Conservation (phyloP, 2,797 vertebrate species). For the Helarctos malayanus region DNA sequence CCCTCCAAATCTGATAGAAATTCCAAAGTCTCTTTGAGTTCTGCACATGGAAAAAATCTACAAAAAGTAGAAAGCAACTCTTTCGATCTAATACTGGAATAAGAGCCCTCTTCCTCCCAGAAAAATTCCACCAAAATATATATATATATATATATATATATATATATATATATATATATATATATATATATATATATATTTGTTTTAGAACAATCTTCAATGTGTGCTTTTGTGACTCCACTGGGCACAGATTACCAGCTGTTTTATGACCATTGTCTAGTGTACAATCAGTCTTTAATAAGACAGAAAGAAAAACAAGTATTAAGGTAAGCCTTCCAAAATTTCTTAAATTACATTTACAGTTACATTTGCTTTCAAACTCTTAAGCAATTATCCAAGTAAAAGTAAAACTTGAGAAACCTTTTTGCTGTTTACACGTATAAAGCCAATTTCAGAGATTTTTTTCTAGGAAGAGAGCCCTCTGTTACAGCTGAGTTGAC, state of each 20-base stretch:
- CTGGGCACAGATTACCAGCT: accelerated
- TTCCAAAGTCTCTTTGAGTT: not conserved
- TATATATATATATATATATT: no score
- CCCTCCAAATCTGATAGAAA: not conserved
- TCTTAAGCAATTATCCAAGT: constrained; percentile 50
- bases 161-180: no score
- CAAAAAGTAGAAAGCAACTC: not conserved
- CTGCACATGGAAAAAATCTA: not conserved
- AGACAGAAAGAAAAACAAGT: not conserved
- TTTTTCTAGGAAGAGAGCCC: constrained; percentile 68
- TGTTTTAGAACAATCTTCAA: not conserved
- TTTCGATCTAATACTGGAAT: not conserved
- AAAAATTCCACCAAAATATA: not conserved
- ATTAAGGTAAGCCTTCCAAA: not conserved
- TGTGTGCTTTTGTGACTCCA: not conserved
- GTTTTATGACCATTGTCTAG: not conserved
- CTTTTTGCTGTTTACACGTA: not conserved
- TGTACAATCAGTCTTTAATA: not conserved
- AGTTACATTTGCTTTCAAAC: constrained; percentile 35
- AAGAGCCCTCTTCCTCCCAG: not conserved
- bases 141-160: no score
- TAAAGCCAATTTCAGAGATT: constrained; percentile 71
- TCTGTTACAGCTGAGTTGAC: constrained; percentile 80
- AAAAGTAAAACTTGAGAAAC: not conserved
- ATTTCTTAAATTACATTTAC: not conserved